Evolutionary conservation across 92 coral and sea anemone species (phyloP), one percentile per base, ranked within the genome.

Genomic region (Pocillopora grandis): DNA sequence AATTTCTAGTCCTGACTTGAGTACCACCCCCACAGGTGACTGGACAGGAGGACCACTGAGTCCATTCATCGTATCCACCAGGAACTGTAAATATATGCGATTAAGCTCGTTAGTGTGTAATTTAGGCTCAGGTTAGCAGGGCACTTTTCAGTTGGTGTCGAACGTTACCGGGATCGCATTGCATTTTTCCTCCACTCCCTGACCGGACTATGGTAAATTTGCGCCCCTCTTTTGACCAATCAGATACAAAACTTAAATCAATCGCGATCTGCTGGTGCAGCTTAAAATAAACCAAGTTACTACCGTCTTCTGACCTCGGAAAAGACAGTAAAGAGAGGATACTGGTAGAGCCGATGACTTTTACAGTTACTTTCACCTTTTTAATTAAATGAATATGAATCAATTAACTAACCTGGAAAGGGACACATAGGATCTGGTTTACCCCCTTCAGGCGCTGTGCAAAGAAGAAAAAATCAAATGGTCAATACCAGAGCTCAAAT

Each of bases 341-440:
- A 42, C 5, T 42, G 52, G 52, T 3, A 3, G 8, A 42, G 52
- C 52, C 52, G 52, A 42, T 42, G 52, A 42, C 52, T 42, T 42
- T 3, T 42, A 42, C 52, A 42, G 52, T 42, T 42, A 42, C 52
- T 42, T 42, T 7, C 52, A 42, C 52, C 52, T 42, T 42, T 42
- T 42, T 42, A 3, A 3, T 42, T 42, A 3, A 42, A 42, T 42
- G 5, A 20, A 23, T 88, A n/a, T 85, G 31, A 27, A 27, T 27
- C 31, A 27, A 27, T 27, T 27, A 27, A 27, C 31, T 27, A 27
- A 96, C 98, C 98, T 88, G 91, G 95, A 21, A 90, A 84, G 10
- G 98, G 98, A 57, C 98, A 96, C 98, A 96, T 90, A 2, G 84
- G 85, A 81, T 96, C 98, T 60, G 94, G 83, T 84, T 92, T 90